Evolutionary conservation across 2,888 invertebrate genomes (phyloP).

Genomic region (Periphyllus acericola): DNA sequence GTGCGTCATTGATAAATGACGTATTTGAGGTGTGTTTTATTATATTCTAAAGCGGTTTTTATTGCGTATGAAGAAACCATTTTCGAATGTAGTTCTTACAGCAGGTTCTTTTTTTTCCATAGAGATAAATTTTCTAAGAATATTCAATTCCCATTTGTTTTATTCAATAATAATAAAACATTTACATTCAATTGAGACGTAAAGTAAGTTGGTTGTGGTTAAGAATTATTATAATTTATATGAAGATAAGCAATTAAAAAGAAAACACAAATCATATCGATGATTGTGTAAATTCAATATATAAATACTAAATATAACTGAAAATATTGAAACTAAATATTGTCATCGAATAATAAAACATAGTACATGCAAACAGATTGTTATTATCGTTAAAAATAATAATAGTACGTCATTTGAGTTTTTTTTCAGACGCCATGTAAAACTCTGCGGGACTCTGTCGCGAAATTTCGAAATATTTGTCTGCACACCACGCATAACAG

Average conservation of each 20-base stretch:
- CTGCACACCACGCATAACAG: constrained; percentile 37
- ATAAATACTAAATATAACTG: too few relatives aligned
- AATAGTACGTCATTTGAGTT: background rate
- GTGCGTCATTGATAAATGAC: background rate
- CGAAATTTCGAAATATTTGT: constrained; percentile 51
- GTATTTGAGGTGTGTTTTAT: background rate
- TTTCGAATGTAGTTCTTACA: background rate
- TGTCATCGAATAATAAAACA: background rate
- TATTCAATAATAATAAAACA: too few relatives aligned
- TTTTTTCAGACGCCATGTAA: background rate
- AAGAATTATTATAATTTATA: too few relatives aligned
- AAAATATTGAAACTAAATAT: background rate
- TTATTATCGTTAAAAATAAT: background rate
- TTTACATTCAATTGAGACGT: too few relatives aligned
- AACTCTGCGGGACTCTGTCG: constrained; percentile 19
- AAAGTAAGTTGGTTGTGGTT: too few relatives aligned
- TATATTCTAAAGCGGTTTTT: background rate
- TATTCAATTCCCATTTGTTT: too few relatives aligned
- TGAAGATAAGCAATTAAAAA: too few relatives aligned
- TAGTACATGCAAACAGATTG: background rate
- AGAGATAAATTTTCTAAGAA: too few relatives aligned
- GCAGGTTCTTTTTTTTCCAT: background rate
- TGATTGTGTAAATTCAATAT: too few relatives aligned
- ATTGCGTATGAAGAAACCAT: background rate
- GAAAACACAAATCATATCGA: too few relatives aligned